These are phyloP conservation scores for Akabosia matsudoensis DNA, from an alignment of 1,140 invertebrate genomes.

Conservation along the genomic window DNA sequence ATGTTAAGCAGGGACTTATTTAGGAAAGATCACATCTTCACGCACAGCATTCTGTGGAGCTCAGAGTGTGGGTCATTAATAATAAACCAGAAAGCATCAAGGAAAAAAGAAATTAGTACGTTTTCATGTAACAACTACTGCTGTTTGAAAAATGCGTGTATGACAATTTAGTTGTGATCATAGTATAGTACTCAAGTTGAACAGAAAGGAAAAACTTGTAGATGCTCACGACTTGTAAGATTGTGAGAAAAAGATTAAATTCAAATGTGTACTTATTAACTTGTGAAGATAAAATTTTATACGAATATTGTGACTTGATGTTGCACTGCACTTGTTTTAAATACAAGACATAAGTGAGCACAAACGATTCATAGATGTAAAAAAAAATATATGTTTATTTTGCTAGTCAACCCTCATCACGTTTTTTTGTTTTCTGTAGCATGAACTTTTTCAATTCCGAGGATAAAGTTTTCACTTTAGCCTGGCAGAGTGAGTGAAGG, in stretches of 20 bases:
- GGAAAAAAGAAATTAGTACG: constrained; percentile 2
- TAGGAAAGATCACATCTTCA: neutral
- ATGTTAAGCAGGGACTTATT: neutral
- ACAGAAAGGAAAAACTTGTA: constrained; percentile 6
- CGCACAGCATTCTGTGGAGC: neutral
- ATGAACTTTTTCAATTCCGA: neutral
- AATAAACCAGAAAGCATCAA: no score
- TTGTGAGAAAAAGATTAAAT: neutral
- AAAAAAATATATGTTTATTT: no score
- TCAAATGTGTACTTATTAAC: no score
- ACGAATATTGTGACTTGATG: no score
- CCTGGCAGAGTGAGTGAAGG: neutral
- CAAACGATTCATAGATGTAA: no score
- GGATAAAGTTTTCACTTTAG: neutral
- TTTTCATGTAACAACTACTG: neutral
- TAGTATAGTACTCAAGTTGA: no score
- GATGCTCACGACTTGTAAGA: neutral
- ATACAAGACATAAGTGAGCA: no score
- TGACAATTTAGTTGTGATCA: no score
- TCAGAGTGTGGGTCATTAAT: constrained; percentile 13
- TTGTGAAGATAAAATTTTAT: no score
- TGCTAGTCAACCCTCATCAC: no score
- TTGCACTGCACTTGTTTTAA: no score
- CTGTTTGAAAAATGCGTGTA: neutral
- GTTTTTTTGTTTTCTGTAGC: neutral